phyloP scores from a whole-genome alignment of 2,797 vertebrate genomes.

The Holocentrus rufus region DNA sequence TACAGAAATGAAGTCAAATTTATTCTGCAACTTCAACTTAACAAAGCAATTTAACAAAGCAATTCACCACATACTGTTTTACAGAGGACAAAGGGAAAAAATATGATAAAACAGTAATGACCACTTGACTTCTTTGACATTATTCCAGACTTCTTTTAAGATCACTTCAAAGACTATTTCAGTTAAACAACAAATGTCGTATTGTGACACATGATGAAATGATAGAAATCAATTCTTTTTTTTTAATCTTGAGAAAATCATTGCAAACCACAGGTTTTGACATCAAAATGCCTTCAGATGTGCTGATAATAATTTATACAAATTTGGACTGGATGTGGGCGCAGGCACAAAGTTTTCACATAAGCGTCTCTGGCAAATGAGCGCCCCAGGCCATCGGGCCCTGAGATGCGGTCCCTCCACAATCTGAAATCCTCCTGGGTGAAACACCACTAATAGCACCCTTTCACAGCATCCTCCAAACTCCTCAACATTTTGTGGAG shows the following conservation, averaged over 20 bases:
- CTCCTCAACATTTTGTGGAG: slow-evolving; percentile 19
- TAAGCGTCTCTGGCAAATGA: not conserved
- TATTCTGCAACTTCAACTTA: no score
- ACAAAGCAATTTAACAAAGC: not conserved
- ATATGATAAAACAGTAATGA: not conserved
- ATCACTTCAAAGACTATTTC: no score
- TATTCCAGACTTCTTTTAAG: no score
- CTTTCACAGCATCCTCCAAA: slow-evolving; percentile 37
- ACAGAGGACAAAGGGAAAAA: not conserved
- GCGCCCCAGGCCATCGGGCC: not conserved
- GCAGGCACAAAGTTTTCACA: not conserved
- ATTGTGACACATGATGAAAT: no score
- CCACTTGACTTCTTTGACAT: no score
- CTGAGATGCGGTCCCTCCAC: slow-evolving; percentile 15
- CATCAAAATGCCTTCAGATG: not conserved
- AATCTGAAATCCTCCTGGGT: slow-evolving; percentile 15
- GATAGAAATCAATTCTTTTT: not conserved
- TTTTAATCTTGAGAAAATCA: not conserved
- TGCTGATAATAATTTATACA: no score
- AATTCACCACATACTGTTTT: not conserved
- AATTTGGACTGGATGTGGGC: not conserved
- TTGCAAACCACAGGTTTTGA: not conserved
- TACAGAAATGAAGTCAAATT: not conserved
- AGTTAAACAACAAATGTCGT: no score
- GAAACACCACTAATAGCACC: slow-evolving; percentile 44